Evolutionary conservation across 2,797 vertebrate genomes (phyloP).

Genomic region (Spondyliosoma cantharus): DNA sequence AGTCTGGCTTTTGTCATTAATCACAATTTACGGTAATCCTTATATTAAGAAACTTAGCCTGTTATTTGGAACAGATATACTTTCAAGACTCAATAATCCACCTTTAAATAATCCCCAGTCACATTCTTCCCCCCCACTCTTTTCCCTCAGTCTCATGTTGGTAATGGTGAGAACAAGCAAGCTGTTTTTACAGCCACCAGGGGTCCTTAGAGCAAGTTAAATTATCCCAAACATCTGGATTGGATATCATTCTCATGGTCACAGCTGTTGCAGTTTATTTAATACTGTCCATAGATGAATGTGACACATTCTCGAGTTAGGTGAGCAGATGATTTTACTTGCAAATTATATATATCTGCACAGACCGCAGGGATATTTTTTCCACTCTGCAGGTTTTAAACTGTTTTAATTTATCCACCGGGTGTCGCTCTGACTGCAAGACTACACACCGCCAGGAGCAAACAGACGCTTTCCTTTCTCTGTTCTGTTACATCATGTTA

Average conservation of each 20-base stretch:
- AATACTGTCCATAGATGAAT: neutral
- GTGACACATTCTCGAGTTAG: neutral
- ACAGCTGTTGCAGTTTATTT: slow-evolving; percentile 22
- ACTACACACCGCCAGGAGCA: slow-evolving; percentile 4
- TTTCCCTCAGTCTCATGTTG: neutral
- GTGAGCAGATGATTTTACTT: neutral
- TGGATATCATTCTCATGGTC: slow-evolving; percentile 13
- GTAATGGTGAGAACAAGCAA: slow-evolving; percentile 21
- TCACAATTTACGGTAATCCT: slow-evolving; percentile 51
- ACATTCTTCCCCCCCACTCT: neutral
- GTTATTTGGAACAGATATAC: slow-evolving; percentile 55
- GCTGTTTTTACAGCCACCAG: slow-evolving; percentile 40
- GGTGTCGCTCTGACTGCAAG: slow-evolving; percentile 71
- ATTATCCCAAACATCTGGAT: slow-evolving; percentile 31
- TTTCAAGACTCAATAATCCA: slow-evolving; percentile 54
- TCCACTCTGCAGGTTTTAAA: slow-evolving; percentile 14
- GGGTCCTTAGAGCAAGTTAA: slow-evolving; percentile 29
- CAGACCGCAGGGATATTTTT: slow-evolving; percentile 11
- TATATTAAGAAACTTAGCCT: slow-evolving; percentile 51
- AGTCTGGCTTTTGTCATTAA: slow-evolving; percentile 31
- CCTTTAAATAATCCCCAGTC: slow-evolving; percentile 41
- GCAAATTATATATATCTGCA: slow-evolving; percentile 8
- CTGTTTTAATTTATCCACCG: slow-evolving; percentile 66
- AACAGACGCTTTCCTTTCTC: slow-evolving; percentile 2
- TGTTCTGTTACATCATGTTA: slow-evolving; percentile 7